These are phyloP conservation scores for Nephila pilipes DNA, from an alignment of 1,140 invertebrate species.

Conservation along the genomic window DNA sequence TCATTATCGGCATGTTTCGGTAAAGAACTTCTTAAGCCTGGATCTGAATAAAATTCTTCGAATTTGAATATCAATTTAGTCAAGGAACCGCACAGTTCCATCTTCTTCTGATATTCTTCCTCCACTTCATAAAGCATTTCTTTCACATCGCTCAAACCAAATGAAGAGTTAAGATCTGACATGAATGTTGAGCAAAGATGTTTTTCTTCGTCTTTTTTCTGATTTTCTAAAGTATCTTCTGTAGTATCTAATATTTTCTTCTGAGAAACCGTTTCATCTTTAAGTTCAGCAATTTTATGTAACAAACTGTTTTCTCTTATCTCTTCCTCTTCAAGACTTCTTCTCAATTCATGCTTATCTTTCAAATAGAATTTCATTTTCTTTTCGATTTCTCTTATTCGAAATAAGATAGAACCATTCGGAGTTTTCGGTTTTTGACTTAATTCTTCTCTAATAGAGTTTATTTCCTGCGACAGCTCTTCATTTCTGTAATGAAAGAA, in stretches of 20 bases:
- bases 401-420: background rate
- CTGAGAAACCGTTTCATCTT: background rate
- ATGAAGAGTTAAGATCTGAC: background rate
- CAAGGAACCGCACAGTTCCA: background rate
- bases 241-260: background rate
- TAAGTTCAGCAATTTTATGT: background rate
- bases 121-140: background rate
- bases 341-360: background rate
- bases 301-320: background rate
- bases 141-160: background rate
- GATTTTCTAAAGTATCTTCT: background rate
- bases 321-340: background rate
- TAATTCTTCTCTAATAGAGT: background rate
- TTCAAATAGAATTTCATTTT: background rate
- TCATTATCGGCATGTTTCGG: background rate
- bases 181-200: background rate
- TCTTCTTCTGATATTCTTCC: background rate
- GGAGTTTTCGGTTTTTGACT: background rate
- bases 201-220: background rate
- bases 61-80: background rate
- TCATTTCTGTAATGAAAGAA: background rate
- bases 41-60: background rate
- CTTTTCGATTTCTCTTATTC: background rate
- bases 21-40: background rate
- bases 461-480: background rate